Evolutionary conservation across 2,797 vertebrate genomes (phyloP), one percentile per base, ranked within the genome.

Genomic region (Arnoldichthys spilopterus): DNA sequence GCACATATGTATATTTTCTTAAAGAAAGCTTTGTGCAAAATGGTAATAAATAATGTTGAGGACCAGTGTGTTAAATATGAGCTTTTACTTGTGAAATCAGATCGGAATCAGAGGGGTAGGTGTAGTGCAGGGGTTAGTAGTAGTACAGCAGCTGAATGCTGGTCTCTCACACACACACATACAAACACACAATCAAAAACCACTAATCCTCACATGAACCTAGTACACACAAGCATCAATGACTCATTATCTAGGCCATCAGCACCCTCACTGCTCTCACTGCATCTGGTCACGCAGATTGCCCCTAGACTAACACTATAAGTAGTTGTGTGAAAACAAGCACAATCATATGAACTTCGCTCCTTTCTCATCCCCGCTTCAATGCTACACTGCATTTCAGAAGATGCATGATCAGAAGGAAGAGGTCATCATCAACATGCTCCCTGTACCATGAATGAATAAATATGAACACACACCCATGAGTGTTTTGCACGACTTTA

Each of bases 271-370:
- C 72, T 47, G 82, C 49, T 73, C n/a, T 59, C 49, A 11, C 53
- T n/a, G 26, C 20, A 20, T 6, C 18, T 68, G 58, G 6, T 67
- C 3, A 72, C 45, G 28, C 37, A 34, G 32, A 20, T 20, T 70
- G 69, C 13, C 66, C 47, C 40, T 20, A 32, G 59, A 28, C 72
- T 9, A 74, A 47, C 40, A 16, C 53, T 54, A 79, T 22, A 72
- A 63, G 45, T 69, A 34, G 30, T 61, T 71, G 59, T 40, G 30
- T 34, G 20, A 49, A 34, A 26, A 22, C 37, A 40, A 26, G n/a
- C 28, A 83, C 58, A 74, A 40, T 30, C 37, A 43, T 18, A 8
- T 78, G 13, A 9, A 16, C 71, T 45, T 73, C n/a, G 16, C 30
- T 63, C 11, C 15, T 71, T 61, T 37, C 15, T 26, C 63, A 51